Conservation (phyloP, 2,113 vertebrate species). For the Dissostichus mawsoni region DNA sequence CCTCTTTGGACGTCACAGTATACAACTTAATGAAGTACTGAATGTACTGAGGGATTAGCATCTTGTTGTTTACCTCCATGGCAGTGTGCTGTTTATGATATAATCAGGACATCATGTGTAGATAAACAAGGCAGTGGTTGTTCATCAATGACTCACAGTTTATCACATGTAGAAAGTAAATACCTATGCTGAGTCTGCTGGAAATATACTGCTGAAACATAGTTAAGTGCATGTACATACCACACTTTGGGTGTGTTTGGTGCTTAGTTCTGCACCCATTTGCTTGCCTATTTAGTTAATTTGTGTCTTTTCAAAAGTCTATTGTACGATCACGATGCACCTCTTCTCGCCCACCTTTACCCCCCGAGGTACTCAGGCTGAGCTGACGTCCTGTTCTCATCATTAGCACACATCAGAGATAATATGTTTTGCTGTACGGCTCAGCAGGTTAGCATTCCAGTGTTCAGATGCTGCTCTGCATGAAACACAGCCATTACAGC, state of each 20-base stretch:
- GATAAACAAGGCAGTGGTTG: not conserved
- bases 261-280: constrained; percentile 22
- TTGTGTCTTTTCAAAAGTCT: constrained; percentile 24
- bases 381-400: constrained; percentile 53
- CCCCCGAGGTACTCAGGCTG: constrained; percentile 47
- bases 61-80: not conserved
- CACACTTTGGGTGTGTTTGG: constrained; percentile 13
- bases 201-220: not conserved
- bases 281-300: constrained; percentile 24
- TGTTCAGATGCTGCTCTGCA: constrained; percentile 49
- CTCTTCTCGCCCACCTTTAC: constrained; percentile 37
- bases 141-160: not conserved
- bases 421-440: constrained; percentile 58
- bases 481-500: constrained; percentile 42
- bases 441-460: constrained; percentile 75
- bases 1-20: not conserved
- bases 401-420: constrained; percentile 79
- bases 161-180: constrained; percentile 3
- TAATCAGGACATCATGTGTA: not conserved
- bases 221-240: not conserved
- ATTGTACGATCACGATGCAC: constrained; percentile 13
- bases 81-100: not conserved
- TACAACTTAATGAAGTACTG: not conserved
- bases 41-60: not conserved
- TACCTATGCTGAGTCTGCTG: not conserved